Evolutionary conservation across 2,888 invertebrate genomes (phyloP), one percentile per base, ranked within the genome.

Genomic region (Belgica antarctica): DNA sequence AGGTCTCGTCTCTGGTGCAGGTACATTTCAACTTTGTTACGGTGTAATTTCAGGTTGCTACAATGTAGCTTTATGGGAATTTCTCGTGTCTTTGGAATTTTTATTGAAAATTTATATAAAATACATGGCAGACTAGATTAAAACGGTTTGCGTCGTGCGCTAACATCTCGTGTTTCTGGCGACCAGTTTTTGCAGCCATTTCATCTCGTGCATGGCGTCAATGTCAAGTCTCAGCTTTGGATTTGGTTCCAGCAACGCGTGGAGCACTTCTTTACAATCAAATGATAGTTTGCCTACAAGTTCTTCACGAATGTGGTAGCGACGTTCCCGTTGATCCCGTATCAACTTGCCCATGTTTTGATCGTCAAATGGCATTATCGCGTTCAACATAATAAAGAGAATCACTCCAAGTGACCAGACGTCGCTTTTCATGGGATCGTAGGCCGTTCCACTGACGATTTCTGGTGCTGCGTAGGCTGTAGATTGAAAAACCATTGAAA

Each of bases 351-450:
- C 86, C 71, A 92, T 79, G 78, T 93, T 92, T 15, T 88, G 86
- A 77, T 96, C 95, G 77, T 95, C 93, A 77, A 93, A 96, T 0
- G 96, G 95, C 94, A 96, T 95, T 27, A 91, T 89, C 1, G 90
- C 94, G 77, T 94, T 94, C 28, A 95, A 81, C 94, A 96, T 96
- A 73, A 96, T 94, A 78, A 90, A 96, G 10, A 96, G 83, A 72
- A 97, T 91, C 57, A 93, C 89, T 5, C 93, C 96, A 73, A 95
- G 82, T 8, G 94, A 94, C 96, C 96, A 97, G 41, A 95, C 89
- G 77, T 96, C 96, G 12, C 92, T 90, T 73, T 91, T 80, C 79
- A 92, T 92, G 0, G 93, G 92, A 79, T 94, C 91, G 78, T 93
- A 94, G 0, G 93, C 92, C 1, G 88, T 89, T 2, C 94, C 94